Percentiles rank a stretch among this genome's conserved stretches.
These are phyloP conservation scores for Polypterus senegalus DNA, from an alignment of 2,113 vertebrate species.

Conservation along the genomic window DNA sequence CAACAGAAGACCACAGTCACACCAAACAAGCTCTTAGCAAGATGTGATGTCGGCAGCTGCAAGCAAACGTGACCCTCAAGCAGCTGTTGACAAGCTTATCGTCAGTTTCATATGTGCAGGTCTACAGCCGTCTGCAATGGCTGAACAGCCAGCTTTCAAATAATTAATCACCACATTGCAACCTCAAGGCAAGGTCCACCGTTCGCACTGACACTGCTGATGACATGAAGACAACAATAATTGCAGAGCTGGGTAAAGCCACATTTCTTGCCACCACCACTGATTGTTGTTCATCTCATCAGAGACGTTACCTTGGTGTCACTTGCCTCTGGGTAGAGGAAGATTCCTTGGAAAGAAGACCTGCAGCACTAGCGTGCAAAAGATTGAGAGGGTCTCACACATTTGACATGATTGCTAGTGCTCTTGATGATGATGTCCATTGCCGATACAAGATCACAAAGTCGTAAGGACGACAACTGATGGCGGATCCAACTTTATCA, in stretches of 20 bases:
- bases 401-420: conserved; percentile 5
- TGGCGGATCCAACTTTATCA: too few species aligned
- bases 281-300: conserved; percentile 5
- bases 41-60: conserved; percentile 4
- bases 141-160: conserved; percentile 5
- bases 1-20: conserved; percentile 4
- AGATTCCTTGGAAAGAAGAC: conserved; percentile 1
- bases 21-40: conserved; percentile 4
- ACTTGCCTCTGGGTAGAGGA: conserved; percentile 4
- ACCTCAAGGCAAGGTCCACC: conserved; percentile 7
- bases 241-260: conserved; percentile 1
- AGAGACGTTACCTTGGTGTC: conserved; percentile 6
- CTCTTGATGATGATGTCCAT: conserved; percentile 6
- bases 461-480: conserved; percentile 3
- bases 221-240: neutral
- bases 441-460: conserved; percentile 10
- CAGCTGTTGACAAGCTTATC: conserved; percentile 5
- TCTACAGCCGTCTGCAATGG: conserved; percentile 2
- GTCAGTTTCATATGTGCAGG: neutral
- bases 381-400: conserved; percentile 7
- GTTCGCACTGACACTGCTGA: conserved; percentile 4
- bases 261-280: conserved; percentile 4
- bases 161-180: conserved; percentile 1
- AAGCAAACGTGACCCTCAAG: conserved; percentile 1
- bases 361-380: conserved; percentile 9